Conservation (phyloP, 1,140 invertebrate genomes). For the Cyclargus thomasi region DNA sequence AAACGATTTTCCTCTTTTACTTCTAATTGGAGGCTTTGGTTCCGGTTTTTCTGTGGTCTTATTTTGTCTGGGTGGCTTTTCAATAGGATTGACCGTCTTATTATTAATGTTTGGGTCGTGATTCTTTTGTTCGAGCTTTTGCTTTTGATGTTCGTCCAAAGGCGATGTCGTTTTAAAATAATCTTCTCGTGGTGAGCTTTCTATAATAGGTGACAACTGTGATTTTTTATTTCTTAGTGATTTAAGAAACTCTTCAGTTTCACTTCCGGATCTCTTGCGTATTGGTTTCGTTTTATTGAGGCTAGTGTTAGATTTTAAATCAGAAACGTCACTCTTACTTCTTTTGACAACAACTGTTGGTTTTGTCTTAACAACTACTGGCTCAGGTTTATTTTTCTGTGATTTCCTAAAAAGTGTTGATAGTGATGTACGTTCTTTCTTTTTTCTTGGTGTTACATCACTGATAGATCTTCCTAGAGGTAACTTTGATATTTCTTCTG, state of each 20-base stretch:
- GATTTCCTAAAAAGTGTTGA: constrained; percentile 77
- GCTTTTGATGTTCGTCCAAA: constrained; percentile 52
- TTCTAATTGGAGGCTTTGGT: constrained; percentile 55
- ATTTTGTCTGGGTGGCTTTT: constrained; percentile 68
- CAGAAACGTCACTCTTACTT: constrained; percentile 83
- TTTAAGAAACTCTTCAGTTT: constrained; percentile 74
- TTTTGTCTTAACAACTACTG: constrained; percentile 64
- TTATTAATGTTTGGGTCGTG: constrained; percentile 32
- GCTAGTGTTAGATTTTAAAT: constrained; percentile 73
- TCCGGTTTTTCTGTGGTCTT: constrained; percentile 56
- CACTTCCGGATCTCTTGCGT: constrained; percentile 70
- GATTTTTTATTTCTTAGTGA: constrained; percentile 76
- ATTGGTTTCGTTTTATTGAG: constrained; percentile 59
- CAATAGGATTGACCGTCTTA: constrained; percentile 70
- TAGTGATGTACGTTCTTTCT: constrained; percentile 72
- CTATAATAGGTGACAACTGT: constrained; percentile 86
- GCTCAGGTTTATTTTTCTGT: constrained; percentile 56
- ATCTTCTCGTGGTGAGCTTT: constrained; percentile 79
- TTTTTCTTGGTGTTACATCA: constrained; percentile 72
- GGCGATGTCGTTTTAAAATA: constrained; percentile 77
- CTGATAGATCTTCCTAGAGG: constrained; percentile 70
- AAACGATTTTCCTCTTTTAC: constrained; percentile 55
- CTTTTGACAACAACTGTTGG: constrained; percentile 71
- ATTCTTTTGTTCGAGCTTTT: constrained; percentile 50
- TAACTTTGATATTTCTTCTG: constrained; percentile 43